These are phyloP conservation scores for Zaprionus ornatus DNA, from an alignment of 1,140 invertebrate genomes.

Conservation along the genomic window DNA sequence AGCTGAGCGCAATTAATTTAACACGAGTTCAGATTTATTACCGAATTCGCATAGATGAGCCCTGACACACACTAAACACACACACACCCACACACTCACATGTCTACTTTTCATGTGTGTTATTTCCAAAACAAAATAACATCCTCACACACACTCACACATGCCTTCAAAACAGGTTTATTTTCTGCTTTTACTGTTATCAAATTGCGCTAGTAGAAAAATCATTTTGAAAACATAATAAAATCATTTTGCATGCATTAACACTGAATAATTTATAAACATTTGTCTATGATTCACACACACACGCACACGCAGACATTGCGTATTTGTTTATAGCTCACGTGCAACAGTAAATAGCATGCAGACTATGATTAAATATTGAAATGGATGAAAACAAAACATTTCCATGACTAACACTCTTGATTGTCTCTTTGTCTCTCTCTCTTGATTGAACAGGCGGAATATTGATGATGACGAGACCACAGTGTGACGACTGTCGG, in stretches of 20 bases:
- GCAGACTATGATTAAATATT: constrained; percentile 9
- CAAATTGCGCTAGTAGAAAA: constrained; percentile 2
- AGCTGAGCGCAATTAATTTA: constrained; percentile 29
- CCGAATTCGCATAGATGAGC: neutral
- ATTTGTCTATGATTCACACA: neutral
- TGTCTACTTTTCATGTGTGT: neutral
- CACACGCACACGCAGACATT: neutral
- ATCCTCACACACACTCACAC: constrained; percentile 9
- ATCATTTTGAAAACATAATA: neutral
- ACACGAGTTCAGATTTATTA: neutral
- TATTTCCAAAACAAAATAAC: constrained; percentile 15
- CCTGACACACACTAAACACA: constrained; percentile 16
- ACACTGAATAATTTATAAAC: constrained; percentile 6
- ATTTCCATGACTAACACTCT: neutral
- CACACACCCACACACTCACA: constrained; percentile 24
- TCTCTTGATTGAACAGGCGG: constrained; percentile 63
- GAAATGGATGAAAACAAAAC: constrained; percentile 6
- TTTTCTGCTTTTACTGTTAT: constrained; percentile 35
- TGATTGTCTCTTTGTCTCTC: constrained; percentile 4
- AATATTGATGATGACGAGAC: constrained; percentile 84
- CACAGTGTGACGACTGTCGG: constrained; percentile 76
- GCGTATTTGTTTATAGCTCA: constrained; percentile 4
- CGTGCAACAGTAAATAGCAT: constrained; percentile 14
- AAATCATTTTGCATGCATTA: neutral
- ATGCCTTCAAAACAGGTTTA: constrained; percentile 16